Conservation (phyloP, 2,888 invertebrate genomes). For the Blastobasis adustella region DNA sequence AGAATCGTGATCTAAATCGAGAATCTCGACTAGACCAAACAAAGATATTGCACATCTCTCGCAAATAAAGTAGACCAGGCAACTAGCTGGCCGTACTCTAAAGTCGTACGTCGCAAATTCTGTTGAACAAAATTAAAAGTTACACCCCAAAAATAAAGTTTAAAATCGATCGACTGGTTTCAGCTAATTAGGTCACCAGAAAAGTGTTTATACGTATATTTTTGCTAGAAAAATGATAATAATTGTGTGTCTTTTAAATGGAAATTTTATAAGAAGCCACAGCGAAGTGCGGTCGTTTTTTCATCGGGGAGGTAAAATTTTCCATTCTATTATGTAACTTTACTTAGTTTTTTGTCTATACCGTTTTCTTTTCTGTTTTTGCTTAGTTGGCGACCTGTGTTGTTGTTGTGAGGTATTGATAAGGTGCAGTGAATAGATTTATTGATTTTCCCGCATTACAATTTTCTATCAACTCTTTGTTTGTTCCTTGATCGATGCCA, state of each 20-base stretch:
- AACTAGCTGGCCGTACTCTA: slow-evolving; percentile 14
- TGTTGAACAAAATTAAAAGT: slow-evolving; percentile 19
- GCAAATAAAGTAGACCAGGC: slow-evolving; percentile 65
- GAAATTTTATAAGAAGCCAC: slow-evolving; percentile 67
- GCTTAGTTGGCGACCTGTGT: slow-evolving; percentile 1
- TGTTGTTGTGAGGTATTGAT: too few species aligned
- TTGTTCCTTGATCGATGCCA: too few species aligned
- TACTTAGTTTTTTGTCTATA: slow-evolving; percentile 30
- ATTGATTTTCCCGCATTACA: too few species aligned
- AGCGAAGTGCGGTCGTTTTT: slow-evolving; percentile 59
- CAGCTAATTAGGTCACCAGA: slow-evolving; percentile 23
- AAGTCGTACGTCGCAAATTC: slow-evolving; percentile 28
- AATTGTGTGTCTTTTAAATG: slow-evolving; percentile 65
- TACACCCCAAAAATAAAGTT: slow-evolving; percentile 22
- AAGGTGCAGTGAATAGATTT: too few species aligned
- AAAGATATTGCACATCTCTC: slow-evolving; percentile 45
- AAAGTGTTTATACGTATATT: slow-evolving; percentile 37
- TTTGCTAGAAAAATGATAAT: slow-evolving; percentile 72
- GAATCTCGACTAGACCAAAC: slow-evolving; percentile 29
- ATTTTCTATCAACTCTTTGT: too few species aligned
- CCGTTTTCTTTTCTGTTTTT: slow-evolving; percentile 11
- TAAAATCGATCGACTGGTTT: slow-evolving; percentile 7
- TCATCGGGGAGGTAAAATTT: slow-evolving; percentile 46
- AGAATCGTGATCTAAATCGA: slow-evolving; percentile 1
- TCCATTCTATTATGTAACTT: slow-evolving; percentile 31